Conservation (phyloP, 1,140 invertebrate species). For the Paraescarpia echinospica region DNA sequence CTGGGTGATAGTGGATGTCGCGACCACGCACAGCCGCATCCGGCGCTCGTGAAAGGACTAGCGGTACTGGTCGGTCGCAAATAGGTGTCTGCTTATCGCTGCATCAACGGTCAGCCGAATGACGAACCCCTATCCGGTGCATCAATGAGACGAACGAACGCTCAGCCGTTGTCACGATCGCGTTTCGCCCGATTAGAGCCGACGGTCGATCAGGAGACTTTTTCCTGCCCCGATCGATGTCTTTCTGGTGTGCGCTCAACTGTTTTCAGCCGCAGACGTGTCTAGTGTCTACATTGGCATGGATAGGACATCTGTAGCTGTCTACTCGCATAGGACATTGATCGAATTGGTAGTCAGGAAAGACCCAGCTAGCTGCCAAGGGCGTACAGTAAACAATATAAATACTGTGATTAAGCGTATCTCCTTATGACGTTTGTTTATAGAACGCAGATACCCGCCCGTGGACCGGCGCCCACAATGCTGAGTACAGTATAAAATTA, state of each 20-base stretch:
- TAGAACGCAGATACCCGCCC: not conserved
- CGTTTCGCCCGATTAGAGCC: not conserved
- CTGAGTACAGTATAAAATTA: not conserved
- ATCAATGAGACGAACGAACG: not conserved
- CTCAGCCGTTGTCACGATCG: not conserved
- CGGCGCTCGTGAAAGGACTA: not conserved
- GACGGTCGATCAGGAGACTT: not conserved
- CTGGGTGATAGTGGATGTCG: not conserved
- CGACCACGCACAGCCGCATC: not conserved
- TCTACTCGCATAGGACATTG: not conserved
- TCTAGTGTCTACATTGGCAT: not conserved
- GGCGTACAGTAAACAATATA: constrained; percentile 5
- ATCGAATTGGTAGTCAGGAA: not conserved
- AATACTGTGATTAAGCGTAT: not conserved
- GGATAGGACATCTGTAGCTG: not conserved
- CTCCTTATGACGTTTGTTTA: not conserved
- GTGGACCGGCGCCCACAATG: not conserved
- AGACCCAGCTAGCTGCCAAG: not conserved
- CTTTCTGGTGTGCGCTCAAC: not conserved
- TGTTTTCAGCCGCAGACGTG: not conserved
- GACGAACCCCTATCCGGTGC: not conserved
- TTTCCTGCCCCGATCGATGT: not conserved
- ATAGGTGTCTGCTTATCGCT: not conserved
- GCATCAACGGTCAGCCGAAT: not conserved
- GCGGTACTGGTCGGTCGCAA: not conserved